Evolutionary conservation across 1,140 invertebrate species (phyloP), one percentile per base, ranked within the genome.

Genomic region (Nomia melanderi): DNA sequence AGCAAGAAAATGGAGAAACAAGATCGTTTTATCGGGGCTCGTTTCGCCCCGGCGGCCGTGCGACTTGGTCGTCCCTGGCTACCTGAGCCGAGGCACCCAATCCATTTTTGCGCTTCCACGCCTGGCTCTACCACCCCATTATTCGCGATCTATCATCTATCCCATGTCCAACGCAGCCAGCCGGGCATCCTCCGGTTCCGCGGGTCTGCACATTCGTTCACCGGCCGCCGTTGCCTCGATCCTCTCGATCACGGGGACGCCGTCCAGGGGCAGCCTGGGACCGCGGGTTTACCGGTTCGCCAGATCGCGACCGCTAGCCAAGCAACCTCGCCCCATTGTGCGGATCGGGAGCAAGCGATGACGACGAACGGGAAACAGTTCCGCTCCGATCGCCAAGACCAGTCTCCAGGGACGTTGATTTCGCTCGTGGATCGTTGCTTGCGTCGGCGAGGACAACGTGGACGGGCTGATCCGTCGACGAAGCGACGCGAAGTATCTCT

Each of bases 41-140:
- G 20, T 54, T 31, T 56, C 33, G 59, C 25, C 56, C 64, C 57
- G 65, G 25, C 11, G 29, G 23, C 75, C 33, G n/a, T 31, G 25
- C 47, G 64, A 54, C 64, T 57, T 72, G 14, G 25, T 73, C 47
- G 59, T 69, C 64, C 69, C 77, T 84, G 81, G 83, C 85, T 87
- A 88, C 79, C 87, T 85, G 31, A 82, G 75, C 56, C 65, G 73
- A 77, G 81, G 50, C 44, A 74, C 56, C 86, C 87, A 88, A 86
- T 88, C 87, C 87, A 88, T 88, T 73, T n/a, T 82, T 88, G 29
- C 3, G 31, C 33, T 66, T 41, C 27, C 57, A n/a, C 50, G 44
- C 41, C n/a, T 59, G n/a, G 29, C 57, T 71, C 11, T 78, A 82
- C 31, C 75, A 64, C 53, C 73, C 79, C 78, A 77, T 83, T 17